Evolutionary conservation across 2,888 invertebrate genomes (phyloP).

Genomic region (Orthosia gracilis): DNA sequence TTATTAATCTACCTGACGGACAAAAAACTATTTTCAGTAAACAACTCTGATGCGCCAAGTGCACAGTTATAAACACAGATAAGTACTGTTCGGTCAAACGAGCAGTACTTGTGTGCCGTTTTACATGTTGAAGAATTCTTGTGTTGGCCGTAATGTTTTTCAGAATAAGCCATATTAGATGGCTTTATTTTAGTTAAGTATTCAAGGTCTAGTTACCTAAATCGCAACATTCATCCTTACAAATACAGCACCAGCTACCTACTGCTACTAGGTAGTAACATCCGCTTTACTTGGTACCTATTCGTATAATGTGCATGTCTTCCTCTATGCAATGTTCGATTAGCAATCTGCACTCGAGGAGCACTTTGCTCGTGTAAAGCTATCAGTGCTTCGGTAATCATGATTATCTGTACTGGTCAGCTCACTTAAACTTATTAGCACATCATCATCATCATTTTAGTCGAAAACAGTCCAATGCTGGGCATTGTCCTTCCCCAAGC

Average conservation of each 20-base stretch:
- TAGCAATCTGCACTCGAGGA: background rate
- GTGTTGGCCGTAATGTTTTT: background rate
- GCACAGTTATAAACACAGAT: too few species aligned
- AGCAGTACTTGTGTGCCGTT: too few species aligned
- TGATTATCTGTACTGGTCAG: background rate
- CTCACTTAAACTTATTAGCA: too few species aligned
- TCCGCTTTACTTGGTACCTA: background rate
- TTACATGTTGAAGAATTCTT: background rate
- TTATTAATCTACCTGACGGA: too few species aligned
- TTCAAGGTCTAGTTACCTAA: background rate
- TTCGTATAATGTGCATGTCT: background rate
- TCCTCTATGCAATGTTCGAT: background rate
- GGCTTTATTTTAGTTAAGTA: background rate
- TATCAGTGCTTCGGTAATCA: background rate
- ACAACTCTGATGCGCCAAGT: too few species aligned
- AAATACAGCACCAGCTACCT: background rate
- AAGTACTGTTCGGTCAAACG: too few species aligned
- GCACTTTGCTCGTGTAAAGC: slow-evolving; percentile 2
- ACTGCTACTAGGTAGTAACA: too few species aligned
- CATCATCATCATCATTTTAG: too few species aligned
- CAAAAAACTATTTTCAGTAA: too few species aligned
- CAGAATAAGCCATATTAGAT: background rate
- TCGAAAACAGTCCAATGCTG: too few species aligned
- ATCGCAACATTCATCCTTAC: background rate
- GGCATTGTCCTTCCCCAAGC: too few species aligned